Percentiles rank a stretch among this genome's conserved stretches.
phyloP scores from a whole-genome alignment of 2,888 invertebrate species.

The Amphipyra tragopoginis region DNA sequence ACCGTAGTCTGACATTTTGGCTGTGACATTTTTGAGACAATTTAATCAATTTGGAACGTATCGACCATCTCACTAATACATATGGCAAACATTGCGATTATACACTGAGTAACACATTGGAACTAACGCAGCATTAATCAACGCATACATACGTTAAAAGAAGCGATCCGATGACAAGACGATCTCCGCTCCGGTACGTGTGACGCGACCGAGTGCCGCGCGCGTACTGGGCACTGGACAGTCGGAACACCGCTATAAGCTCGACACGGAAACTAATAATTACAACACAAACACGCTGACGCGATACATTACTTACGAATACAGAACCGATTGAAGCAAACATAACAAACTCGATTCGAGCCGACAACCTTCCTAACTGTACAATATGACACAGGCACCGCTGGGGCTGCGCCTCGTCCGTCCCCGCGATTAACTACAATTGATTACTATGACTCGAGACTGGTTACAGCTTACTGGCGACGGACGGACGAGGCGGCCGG shows the following conservation, averaged over 20 bases:
- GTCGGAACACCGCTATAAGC: constrained; percentile 50
- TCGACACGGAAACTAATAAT: constrained; percentile 66
- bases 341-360: constrained; percentile 73
- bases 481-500: constrained; percentile 49
- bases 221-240: not conserved
- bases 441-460: constrained; percentile 63
- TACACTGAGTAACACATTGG: constrained; percentile 65
- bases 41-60: constrained; percentile 78
- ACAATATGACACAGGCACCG: constrained; percentile 73
- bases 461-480: constrained; percentile 35
- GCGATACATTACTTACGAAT: constrained; percentile 59
- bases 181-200: not conserved
- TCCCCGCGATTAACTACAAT: constrained; percentile 52
- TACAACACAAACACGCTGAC: constrained; percentile 68
- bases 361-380: constrained; percentile 72
- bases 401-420: constrained; percentile 49
- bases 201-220: no score
- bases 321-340: constrained; percentile 64
- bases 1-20: constrained; percentile 68
- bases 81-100: constrained; percentile 84
- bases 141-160: constrained; percentile 58
- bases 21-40: constrained; percentile 75
- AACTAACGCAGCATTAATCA: constrained; percentile 62
- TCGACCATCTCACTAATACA: constrained; percentile 87
- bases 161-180: constrained; percentile 52